Conservation (phyloP, 2,888 invertebrate species). For the Drosophila nr. perissopoda region DNA sequence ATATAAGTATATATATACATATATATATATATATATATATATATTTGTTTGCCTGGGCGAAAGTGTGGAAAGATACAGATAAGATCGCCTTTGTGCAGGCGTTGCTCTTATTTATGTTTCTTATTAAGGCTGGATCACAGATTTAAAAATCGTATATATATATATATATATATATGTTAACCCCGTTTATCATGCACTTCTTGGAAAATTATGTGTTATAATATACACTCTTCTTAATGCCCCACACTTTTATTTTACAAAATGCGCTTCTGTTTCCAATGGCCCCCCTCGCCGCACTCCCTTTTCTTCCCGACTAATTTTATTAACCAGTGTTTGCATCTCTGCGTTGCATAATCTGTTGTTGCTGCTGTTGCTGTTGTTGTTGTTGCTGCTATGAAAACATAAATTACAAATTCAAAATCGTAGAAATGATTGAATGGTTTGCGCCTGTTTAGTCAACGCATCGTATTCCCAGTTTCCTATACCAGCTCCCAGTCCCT, state of each 20-base stretch:
- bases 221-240: conserved; percentile 11
- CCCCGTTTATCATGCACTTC: neutral
- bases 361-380: conserved; percentile 23
- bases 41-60: conserved; percentile 3
- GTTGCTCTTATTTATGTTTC: neutral
- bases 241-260: conserved; percentile 35
- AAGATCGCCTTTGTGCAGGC: neutral
- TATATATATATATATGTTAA: neutral
- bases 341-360: conserved; percentile 79
- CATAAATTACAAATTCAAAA: conserved; percentile 68
- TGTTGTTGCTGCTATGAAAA: conserved; percentile 26
- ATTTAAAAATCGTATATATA: neutral
- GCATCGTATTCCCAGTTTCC: conserved; percentile 20
- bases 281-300: neutral
- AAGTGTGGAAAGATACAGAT: conserved; percentile 24
- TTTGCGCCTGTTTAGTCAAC: conserved; percentile 26
- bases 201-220: conserved; percentile 1
- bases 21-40: neutral
- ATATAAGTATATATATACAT: too few relatives aligned
- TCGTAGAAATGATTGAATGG: conserved; percentile 75
- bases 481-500: neutral
- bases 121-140: neutral
- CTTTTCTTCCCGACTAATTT: conserved; percentile 50
- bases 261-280: conserved; percentile 30
- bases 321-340: conserved; percentile 72